Evolutionary conservation across 2,888 invertebrate genomes (phyloP), one percentile per base, ranked within the genome.

Genomic region (Thera obeliscata): DNA sequence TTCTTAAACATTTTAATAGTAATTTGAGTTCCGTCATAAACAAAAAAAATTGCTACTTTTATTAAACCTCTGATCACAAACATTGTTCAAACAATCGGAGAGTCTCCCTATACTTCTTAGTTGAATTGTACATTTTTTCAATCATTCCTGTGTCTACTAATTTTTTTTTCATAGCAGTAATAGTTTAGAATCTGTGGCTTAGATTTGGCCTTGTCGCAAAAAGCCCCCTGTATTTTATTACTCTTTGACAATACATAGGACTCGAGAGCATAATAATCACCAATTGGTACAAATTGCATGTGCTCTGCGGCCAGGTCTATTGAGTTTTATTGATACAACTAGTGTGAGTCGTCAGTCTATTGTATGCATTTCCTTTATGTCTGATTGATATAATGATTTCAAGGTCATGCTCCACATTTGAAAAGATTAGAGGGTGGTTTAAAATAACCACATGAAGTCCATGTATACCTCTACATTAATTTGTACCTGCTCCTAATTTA

Each of bases 201-300:
- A 2, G 43, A 38, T 38, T 46, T 46, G 2, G 9, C 9, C 2
- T 7, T 41, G 3, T 41, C 6, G 7, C 5, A 41, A 41, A 41
- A 46, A 9, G 9, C 9, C 43, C 43, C 7, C 2, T 46, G 41
- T 41, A 41, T 46, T 46, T 46, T 46, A 46, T 9, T 46, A 9
- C 43, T 46, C 43, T 2, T 46, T 3, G 43, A 9, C 43, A 49
- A 22, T 52, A 9, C 3, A 52, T 9, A 33, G 52, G 52, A 52
- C 33, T 55, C 46, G 38, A 49, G 12, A 52, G 56, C 41, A 50
- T 49, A 52, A 12, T 22, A 22, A 22, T 46, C 9, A 22, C 58
- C 58, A 63, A 66, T 69, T 65, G 61, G 55, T 59, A 58, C 50
- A 69, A 65, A 69, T 62, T 68, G 59, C 55, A 62, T 55, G 48